Evolutionary conservation across 2,113 vertebrate species (phyloP), one percentile per base, ranked within the genome.

Genomic region (Caracal caracal): DNA sequence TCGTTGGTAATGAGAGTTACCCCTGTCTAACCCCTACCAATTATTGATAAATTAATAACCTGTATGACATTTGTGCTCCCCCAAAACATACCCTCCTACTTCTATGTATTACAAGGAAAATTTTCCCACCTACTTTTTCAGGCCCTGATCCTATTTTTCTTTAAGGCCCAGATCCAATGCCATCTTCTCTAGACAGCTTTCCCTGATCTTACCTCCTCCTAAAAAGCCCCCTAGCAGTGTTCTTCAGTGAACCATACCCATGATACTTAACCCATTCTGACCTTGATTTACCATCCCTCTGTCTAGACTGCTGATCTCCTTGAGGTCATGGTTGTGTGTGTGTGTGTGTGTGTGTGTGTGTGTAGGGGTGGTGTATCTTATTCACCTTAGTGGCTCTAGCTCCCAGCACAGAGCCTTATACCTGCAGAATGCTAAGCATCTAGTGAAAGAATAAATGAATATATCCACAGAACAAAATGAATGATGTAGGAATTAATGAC

Each of bases 41-140:
- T 94, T 85, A 93, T 28, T 75, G 53, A 88, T n/a, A 88, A 59
- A 81, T 90, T 78, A 87, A 86, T 92, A 20, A 85, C n/a, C 59
- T 37, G 43, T 90, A 78, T 79, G 70, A 80, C 24, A 59, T 76
- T 26, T 70, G 24, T 56, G 53, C 10, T 91, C 33, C 30, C 26
- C 22, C 3, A 17, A 83, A 95, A 85, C 75, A 90, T 24, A 82
- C 5, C 1, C 22, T 80, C 59, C 5, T 24, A 85, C 16, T 33
- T 91, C 61, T 61, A 53, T n/a, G 43, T 28, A 33, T 96, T 30
- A 66, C 17, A 30, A 35, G 35, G 61, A 56, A 73, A 28, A 63
- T 19, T 73, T 53, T 96, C 0, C 79, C 47, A 85, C 43, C 10
- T 76, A 51, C 70, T 84, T 94, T 59, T 5, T 43, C 51, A 90